A percentile compares a stretch with the other conserved stretches of the same genome.
Evolutionary conservation across 2,888 invertebrate species (phyloP).

Genomic region (Lochmaea crataegi): DNA sequence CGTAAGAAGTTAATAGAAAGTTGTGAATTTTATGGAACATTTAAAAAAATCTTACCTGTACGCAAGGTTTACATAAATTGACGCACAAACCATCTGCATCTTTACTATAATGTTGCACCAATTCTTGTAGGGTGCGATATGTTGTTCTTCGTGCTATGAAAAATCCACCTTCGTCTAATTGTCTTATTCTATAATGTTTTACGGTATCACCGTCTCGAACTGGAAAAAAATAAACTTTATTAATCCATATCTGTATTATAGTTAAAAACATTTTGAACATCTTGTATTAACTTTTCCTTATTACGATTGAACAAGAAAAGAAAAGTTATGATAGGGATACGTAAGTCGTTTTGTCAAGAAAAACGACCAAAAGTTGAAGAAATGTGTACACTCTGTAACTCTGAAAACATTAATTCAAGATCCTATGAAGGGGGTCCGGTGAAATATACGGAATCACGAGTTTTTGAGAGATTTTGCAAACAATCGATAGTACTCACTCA

Average conservation of each 20-base stretch:
- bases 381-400: too few species aligned
- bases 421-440: too few species aligned
- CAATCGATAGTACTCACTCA: too few species aligned
- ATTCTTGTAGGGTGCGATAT: slow-evolving; percentile 95
- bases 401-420: too few species aligned
- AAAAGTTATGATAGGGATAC: too few species aligned
- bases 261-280: background rate
- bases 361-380: too few species aligned
- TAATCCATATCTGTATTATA: background rate
- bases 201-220: slow-evolving; percentile 99
- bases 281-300: too few species aligned
- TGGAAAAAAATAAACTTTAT: slow-evolving; percentile 64
- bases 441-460: too few species aligned
- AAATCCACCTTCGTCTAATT: slow-evolving; percentile 98
- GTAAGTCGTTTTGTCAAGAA: too few species aligned
- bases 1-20: background rate
- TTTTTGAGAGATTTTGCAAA: too few species aligned
- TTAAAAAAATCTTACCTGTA: slow-evolving; percentile 74
- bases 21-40: background rate
- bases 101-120: slow-evolving; percentile 97
- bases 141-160: slow-evolving; percentile 98
- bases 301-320: too few species aligned
- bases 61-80: slow-evolving; percentile 93
- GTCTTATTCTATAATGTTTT: slow-evolving; percentile 98
- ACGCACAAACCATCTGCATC: slow-evolving; percentile 99